These are phyloP conservation scores for Alectura lathami DNA, from an alignment of 2,113 vertebrate genomes.

Conservation along the genomic window DNA sequence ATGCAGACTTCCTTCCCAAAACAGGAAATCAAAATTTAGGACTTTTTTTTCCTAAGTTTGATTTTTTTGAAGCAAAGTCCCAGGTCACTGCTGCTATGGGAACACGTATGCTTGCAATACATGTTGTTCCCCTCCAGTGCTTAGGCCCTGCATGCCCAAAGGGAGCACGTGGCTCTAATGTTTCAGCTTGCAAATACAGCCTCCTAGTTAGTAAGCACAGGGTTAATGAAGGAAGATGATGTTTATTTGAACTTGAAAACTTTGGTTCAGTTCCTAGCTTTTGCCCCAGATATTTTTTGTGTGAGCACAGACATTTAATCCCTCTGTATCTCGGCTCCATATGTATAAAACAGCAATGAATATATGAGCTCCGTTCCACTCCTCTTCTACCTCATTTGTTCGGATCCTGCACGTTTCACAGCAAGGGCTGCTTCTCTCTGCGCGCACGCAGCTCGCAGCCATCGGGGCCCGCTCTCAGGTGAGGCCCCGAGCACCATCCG, in stretches of 20 bases:
- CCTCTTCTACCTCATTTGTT: conserved; percentile 11
- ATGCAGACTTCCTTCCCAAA: not conserved
- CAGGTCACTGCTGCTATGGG: not conserved
- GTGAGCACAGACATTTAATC: conserved; percentile 53
- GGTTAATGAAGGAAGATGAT: not conserved
- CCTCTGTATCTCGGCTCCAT: conserved; percentile 18
- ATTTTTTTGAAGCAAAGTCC: not conserved
- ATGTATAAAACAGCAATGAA: conserved; percentile 44
- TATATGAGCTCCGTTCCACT: not conserved
- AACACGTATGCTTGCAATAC: not conserved
- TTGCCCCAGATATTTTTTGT: conserved; percentile 47
- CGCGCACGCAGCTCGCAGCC: not conserved
- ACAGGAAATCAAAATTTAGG: not conserved
- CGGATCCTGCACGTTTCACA: not conserved
- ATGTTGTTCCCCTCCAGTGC: not conserved
- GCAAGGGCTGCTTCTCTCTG: not conserved
- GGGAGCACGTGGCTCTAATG: fast-evolving
- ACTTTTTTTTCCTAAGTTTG: not conserved
- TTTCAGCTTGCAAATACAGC: not conserved
- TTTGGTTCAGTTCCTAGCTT: conserved; percentile 18
- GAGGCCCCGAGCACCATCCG: not conserved
- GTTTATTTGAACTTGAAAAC: conserved; percentile 6
- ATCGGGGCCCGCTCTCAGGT: not conserved
- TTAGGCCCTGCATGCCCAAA: not conserved
- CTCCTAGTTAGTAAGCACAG: not conserved